phyloP scores from a whole-genome alignment of 2,888 invertebrate species.

The Cryptus armator region DNA sequence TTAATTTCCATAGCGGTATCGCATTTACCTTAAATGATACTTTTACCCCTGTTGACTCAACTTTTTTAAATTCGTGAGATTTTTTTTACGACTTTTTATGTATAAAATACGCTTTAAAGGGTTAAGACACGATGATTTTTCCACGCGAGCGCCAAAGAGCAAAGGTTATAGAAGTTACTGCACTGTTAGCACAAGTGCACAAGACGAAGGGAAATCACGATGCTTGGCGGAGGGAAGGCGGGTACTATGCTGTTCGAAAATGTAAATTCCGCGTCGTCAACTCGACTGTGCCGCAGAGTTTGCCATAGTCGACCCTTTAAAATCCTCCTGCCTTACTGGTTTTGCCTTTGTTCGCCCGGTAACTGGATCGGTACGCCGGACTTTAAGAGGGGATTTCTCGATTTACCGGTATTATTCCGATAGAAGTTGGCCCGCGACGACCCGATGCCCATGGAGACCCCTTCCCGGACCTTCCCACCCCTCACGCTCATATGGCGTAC shows the following conservation, averaged over 20 bases:
- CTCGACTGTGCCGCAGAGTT: slow-evolving; percentile 33
- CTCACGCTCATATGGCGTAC: slow-evolving; percentile 21
- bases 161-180: background rate
- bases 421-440: slow-evolving; percentile 71
- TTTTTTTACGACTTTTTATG: no score
- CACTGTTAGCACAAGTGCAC: background rate
- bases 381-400: slow-evolving; percentile 76
- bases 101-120: no score
- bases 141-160: background rate
- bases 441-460: slow-evolving; percentile 54
- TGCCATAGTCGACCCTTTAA: slow-evolving; percentile 39
- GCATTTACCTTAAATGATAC: background rate
- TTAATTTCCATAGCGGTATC: background rate
- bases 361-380: slow-evolving; percentile 70
- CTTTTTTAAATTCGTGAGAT: no score
- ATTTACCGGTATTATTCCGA: slow-evolving; percentile 80
- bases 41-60: no score
- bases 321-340: slow-evolving; percentile 40
- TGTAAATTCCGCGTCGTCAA: slow-evolving; percentile 69
- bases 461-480: slow-evolving; percentile 39
- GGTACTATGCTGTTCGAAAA: slow-evolving; percentile 54
- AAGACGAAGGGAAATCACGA: slow-evolving; percentile 18
- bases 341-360: slow-evolving; percentile 69
- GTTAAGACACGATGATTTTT: background rate
- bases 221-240: slow-evolving; percentile 15